Conservation (phyloP, 1,140 invertebrate species). For the Zaprionus taronus region DNA sequence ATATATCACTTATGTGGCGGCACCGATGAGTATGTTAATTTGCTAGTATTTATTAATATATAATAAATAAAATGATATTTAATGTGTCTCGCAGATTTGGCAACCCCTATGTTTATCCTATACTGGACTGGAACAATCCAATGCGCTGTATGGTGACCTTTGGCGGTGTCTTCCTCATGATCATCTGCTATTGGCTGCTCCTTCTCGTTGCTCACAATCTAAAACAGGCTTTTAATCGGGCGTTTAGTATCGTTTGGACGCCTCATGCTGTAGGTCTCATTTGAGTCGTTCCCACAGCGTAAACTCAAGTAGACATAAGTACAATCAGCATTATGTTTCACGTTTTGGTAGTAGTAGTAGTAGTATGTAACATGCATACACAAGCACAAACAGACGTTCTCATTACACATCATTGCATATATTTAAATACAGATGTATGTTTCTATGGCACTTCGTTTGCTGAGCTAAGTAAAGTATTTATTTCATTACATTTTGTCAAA, state of each 20-base stretch:
- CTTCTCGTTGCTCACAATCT: conserved; percentile 67
- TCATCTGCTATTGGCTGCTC: conserved; percentile 63
- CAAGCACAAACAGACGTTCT: conserved; percentile 20
- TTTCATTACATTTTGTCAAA: conserved; percentile 29
- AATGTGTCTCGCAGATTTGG: conserved; percentile 85
- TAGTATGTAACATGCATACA: conserved; percentile 8
- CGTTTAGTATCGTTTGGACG: conserved; percentile 75
- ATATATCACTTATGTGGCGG: conserved; percentile 91
- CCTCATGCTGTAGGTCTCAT: conserved; percentile 78
- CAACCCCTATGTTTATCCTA: conserved; percentile 88
- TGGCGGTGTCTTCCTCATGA: conserved; percentile 85
- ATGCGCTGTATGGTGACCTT: conserved; percentile 85
- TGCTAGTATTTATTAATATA: not conserved
- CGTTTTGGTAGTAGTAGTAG: conserved; percentile 28
- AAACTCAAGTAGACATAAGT: conserved; percentile 19
- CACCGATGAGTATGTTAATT: conserved; percentile 86
- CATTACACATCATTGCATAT: conserved; percentile 25
- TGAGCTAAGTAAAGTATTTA: conserved; percentile 53
- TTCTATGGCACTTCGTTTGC: not conserved
- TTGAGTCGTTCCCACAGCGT: conserved; percentile 36
- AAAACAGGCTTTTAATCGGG: conserved; percentile 69
- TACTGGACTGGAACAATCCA: conserved; percentile 88
- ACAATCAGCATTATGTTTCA: conserved; percentile 50
- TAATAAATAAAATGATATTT: conserved; percentile 10
- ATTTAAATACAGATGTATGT: conserved; percentile 7